Evolutionary conservation across 1,140 invertebrate species (phyloP).

Genomic region (Sycophaga agraensis): DNA sequence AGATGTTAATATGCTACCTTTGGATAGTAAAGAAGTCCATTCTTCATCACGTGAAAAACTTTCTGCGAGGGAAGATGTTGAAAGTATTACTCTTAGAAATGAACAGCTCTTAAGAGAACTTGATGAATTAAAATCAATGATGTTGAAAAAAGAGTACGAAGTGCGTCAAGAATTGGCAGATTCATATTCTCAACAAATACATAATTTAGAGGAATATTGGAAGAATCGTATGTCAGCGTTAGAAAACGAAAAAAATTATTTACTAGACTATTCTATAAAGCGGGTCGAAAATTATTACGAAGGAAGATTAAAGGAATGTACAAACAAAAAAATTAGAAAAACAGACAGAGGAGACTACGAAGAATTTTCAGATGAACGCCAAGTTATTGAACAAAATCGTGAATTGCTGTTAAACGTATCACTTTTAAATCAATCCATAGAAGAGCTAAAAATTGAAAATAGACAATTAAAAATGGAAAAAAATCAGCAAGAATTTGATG

Average conservation of each 20-base stretch:
- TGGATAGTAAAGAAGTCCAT: neutral
- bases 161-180: slow-evolving; percentile 42
- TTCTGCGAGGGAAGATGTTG: neutral
- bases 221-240: slow-evolving; percentile 34
- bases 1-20: neutral
- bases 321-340: slow-evolving; percentile 36
- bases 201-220: slow-evolving; percentile 42
- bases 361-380: slow-evolving; percentile 1
- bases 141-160: slow-evolving; percentile 36
- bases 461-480: slow-evolving; percentile 33
- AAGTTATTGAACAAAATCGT: too few relatives aligned
- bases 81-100: slow-evolving; percentile 18
- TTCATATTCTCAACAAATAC: slow-evolving; percentile 35
- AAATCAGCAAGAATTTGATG: slow-evolving; percentile 36
- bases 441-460: slow-evolving; percentile 34
- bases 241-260: slow-evolving; percentile 35
- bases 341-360: slow-evolving; percentile 28
- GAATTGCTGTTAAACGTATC: slow-evolving; percentile 27
- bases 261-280: slow-evolving; percentile 39
- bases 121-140: slow-evolving; percentile 17
- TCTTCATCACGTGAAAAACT: neutral
- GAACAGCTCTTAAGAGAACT: slow-evolving; percentile 32
- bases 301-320: slow-evolving; percentile 36
- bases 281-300: slow-evolving; percentile 42
- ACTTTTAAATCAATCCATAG: neutral